These are phyloP conservation scores for Rhinoptilus africanus DNA, from an alignment of 2,113 vertebrate genomes.

Conservation along the genomic window DNA sequence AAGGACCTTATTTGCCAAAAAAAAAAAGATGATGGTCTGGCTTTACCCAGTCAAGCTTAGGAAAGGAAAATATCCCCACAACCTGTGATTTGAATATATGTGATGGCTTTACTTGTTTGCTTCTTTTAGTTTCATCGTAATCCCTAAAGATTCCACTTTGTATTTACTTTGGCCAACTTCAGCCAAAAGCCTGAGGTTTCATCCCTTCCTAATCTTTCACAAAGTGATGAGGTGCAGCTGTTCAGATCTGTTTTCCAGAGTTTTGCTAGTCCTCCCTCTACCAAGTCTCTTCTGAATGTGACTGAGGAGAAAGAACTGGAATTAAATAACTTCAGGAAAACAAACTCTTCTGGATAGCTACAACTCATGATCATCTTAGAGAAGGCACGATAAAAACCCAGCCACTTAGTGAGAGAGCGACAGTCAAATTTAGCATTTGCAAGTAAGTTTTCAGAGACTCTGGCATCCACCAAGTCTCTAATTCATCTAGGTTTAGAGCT, in stretches of 20 bases:
- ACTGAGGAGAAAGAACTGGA: not conserved
- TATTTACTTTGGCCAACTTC: conserved; percentile 28
- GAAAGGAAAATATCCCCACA: not conserved
- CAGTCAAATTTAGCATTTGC: not conserved
- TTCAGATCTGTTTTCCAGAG: conserved; percentile 5
- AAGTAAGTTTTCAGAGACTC: not conserved
- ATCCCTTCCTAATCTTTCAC: not conserved
- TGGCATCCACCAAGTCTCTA: not conserved
- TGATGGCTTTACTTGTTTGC: not conserved
- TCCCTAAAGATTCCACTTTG: not conserved
- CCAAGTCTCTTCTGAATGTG: not conserved
- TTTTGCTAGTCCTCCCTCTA: not conserved
- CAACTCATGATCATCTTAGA: not conserved
- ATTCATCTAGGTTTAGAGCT: not conserved
- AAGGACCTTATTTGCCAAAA: not conserved
- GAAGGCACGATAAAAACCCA: not conserved
- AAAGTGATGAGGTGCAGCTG: conserved; percentile 30
- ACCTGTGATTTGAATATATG: not conserved
- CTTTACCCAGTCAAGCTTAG: not conserved
- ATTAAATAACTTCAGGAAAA: conserved; percentile 4
- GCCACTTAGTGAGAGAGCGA: not conserved
- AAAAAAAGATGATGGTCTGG: not conserved
- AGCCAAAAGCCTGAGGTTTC: not conserved
- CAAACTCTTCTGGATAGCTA: not conserved
- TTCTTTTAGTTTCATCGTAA: not conserved